A percentile compares a stretch with the other conserved stretches of the same genome.
Evolutionary conservation across 2,113 vertebrate genomes (phyloP).

Genomic region (Xenopus tropicalis): DNA sequence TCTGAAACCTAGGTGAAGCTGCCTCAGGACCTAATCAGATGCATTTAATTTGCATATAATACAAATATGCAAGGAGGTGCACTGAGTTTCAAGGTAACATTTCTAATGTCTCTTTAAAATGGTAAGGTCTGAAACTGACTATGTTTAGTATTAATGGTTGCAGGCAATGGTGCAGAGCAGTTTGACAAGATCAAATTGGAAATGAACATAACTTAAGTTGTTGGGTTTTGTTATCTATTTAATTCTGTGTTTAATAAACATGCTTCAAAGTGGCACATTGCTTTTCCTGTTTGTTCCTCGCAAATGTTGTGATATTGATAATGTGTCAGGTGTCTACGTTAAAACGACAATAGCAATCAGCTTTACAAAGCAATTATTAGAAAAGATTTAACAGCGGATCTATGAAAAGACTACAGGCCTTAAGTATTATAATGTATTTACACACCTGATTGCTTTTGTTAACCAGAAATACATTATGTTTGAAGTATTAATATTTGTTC

Average conservation of each 20-base stretch:
- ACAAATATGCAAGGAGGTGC: slow-evolving; percentile 61
- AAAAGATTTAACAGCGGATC: slow-evolving; percentile 45
- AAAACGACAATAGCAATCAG: slow-evolving; percentile 57
- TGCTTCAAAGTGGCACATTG: slow-evolving; percentile 40
- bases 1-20: slow-evolving; percentile 68
- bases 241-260: slow-evolving; percentile 50
- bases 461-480: slow-evolving; percentile 21
- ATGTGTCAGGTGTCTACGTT: slow-evolving; percentile 53
- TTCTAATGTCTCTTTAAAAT: slow-evolving; percentile 51
- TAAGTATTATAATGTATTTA: slow-evolving; percentile 47
- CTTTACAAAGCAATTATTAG: slow-evolving; percentile 56
- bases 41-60: slow-evolving; percentile 69
- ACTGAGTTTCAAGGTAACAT: slow-evolving; percentile 51
- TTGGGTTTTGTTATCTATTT: slow-evolving; percentile 50
- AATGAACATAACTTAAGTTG: slow-evolving; percentile 45
- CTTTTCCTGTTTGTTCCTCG: slow-evolving; percentile 48
- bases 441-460: slow-evolving; percentile 52
- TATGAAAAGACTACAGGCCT: slow-evolving; percentile 46
- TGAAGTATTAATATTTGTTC: too few relatives aligned
- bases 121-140: slow-evolving; percentile 45
- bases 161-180: slow-evolving; percentile 34
- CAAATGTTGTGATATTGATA: slow-evolving; percentile 58
- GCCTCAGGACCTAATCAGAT: slow-evolving; percentile 77
- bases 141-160: slow-evolving; percentile 38
- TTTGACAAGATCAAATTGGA: slow-evolving; percentile 43